Percentiles rank a stretch among this genome's conserved stretches.
phyloP scores from a whole-genome alignment of 2,797 vertebrate genomes.

The Clarias laeviceps region DNA sequence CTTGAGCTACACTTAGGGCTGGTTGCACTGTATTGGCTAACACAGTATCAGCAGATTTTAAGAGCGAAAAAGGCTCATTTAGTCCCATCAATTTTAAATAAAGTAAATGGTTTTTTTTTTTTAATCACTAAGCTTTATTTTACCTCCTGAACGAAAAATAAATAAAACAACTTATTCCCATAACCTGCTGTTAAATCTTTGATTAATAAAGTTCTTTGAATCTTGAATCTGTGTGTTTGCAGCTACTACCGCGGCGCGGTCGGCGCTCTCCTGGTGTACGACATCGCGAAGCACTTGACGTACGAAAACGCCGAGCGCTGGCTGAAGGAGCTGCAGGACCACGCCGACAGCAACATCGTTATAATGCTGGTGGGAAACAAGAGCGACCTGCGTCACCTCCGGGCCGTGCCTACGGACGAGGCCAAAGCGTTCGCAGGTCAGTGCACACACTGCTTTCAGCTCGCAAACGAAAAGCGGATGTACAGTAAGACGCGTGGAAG shows the following conservation, averaged over 20 bases:
- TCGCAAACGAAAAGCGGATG: not conserved
- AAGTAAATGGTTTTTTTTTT: not conserved
- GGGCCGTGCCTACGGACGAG: conserved; percentile 83
- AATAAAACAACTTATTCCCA: not conserved
- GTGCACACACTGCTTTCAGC: not conserved
- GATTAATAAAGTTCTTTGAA: no score
- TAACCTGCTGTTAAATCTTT: not conserved
- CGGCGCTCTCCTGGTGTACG: conserved; percentile 84
- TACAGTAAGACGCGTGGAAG: not conserved
- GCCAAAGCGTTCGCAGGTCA: conserved; percentile 81
- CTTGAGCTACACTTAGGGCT: not conserved
- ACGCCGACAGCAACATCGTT: conserved; percentile 85
- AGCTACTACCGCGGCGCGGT: conserved; percentile 87
- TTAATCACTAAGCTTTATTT: not conserved
- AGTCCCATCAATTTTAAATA: not conserved
- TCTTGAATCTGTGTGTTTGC: conserved; percentile 15
- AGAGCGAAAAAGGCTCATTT: not conserved
- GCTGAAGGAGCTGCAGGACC: conserved; percentile 88
- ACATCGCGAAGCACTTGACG: conserved; percentile 88
- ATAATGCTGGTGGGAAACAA: conserved; percentile 91
- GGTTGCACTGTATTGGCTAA: not conserved
- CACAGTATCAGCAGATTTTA: not conserved
- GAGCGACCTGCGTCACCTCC: conserved; percentile 83
- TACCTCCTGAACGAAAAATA: no score
- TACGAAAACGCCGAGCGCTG: conserved; percentile 87